Base-by-base conservation (phyloP, 1,140 invertebrate species). In the Daktulosphaira vitifoliae region DNA sequence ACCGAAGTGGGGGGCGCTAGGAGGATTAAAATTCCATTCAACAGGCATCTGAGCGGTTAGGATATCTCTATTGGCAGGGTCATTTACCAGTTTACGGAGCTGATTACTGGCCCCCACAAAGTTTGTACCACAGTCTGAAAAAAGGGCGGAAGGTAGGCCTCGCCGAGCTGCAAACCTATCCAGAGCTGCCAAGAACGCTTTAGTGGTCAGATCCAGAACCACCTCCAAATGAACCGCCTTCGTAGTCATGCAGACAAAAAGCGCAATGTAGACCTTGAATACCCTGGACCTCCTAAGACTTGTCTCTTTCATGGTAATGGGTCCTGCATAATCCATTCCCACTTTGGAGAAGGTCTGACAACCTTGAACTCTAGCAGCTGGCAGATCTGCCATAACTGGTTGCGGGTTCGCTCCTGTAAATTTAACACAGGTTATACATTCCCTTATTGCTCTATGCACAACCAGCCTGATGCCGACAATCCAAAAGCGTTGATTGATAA, bases 261-360 rank as follows among this genome's bases (percentile, higher is more conserved):
- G 39, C 2, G 64, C 66, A 4, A 74, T 68, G 29, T 73, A 75
- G 1, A 48, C 59, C 38, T 72, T 75, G 8, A 67, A 69, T 16
- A 66, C 37, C 22, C 54, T 67, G 2, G 18, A 8, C 5, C 8
- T 68, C 26, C 70, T 67, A 22, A 69, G 68, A 0, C 53, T 53
- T 11, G 49, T 66, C 8, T 18, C 66, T 67, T 71, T 74, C 0
- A 75, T 53, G 0, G 66, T 37, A 11, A 74, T 68, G 1, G 73
- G 72, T 16, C 76, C 76, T 15, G 70, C 71, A 51, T 73, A 75
- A 62, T 76, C 73, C 1, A 75, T 56, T 0, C 74, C 74, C 11
- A 69, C 52, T 37, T 65, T 22, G 9, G 38, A 8, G 67, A 76
- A 73, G 22, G 70, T 68, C 16, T 33, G 67, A 9, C 67, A 49